phyloP scores from a whole-genome alignment of 1,140 invertebrate species.

The Drosophila rufa region DNA sequence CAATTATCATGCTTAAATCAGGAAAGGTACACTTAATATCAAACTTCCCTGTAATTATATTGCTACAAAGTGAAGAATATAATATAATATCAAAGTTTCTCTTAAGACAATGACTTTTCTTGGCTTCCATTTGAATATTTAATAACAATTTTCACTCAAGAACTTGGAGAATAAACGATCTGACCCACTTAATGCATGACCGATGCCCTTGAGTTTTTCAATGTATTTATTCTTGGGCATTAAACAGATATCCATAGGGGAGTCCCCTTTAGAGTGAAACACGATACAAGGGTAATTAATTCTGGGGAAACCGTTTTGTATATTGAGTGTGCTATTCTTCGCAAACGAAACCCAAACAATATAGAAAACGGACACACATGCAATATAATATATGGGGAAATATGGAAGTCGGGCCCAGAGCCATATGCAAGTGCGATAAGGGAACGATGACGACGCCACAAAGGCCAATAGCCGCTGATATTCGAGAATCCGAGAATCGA shows the following conservation, averaged over 20 bases:
- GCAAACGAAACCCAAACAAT: slow-evolving; percentile 17
- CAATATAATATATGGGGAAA: slow-evolving; percentile 6
- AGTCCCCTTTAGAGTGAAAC: background rate
- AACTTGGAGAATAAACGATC: background rate
- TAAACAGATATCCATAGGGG: background rate
- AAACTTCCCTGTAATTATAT: background rate
- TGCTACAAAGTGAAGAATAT: background rate
- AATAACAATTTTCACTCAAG: too few relatives aligned
- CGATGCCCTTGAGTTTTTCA: slow-evolving; percentile 58
- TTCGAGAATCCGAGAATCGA: slow-evolving; percentile 17
- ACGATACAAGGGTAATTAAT: slow-evolving; percentile 6
- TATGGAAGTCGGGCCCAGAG: slow-evolving; percentile 43
- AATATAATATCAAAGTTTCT: background rate
- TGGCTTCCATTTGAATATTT: too few relatives aligned
- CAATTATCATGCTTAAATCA: background rate
- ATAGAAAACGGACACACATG: slow-evolving; percentile 8
- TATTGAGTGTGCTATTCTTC: background rate
- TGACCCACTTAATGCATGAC: background rate
- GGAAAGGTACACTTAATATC: background rate
- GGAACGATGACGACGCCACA: slow-evolving; percentile 67
- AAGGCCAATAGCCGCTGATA: slow-evolving; percentile 76
- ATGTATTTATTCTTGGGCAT: background rate
- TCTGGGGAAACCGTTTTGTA: background rate
- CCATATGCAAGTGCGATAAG: slow-evolving; percentile 66
- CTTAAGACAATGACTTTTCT: background rate